Percentiles rank a stretch among this genome's conserved stretches.
Evolutionary conservation across 2,113 vertebrate genomes (phyloP).

Genomic region (Xenus cinereus): DNA sequence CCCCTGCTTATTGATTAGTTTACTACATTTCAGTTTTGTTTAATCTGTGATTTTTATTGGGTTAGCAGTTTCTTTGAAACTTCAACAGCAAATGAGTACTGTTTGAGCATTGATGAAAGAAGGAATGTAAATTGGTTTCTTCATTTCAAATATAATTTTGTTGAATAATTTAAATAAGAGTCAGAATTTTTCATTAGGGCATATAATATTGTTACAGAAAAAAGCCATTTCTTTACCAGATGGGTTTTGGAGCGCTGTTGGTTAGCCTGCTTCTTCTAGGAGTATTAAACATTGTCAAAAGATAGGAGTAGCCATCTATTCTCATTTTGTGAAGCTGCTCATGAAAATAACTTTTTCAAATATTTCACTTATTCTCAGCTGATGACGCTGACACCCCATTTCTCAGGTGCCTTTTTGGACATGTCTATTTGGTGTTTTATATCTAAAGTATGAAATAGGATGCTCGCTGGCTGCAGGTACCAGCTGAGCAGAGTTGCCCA

Average conservation of each 20-base stretch:
- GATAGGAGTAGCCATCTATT: not conserved
- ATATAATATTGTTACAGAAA: not conserved
- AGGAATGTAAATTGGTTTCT: not conserved
- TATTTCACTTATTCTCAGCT: not conserved
- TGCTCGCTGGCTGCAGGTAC: not conserved
- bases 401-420: not conserved
- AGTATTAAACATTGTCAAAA: not conserved
- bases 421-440: not conserved
- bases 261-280: not conserved
- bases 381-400: not conserved
- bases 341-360: not conserved
- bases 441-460: not conserved
- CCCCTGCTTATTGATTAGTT: not conserved
- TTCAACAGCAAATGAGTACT: not conserved
- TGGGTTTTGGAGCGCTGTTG: not conserved
- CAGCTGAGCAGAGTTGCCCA: not conserved
- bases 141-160: not conserved
- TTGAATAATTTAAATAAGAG: not conserved
- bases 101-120: not conserved
- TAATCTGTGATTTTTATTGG: not conserved
- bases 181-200: not conserved
- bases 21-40: not conserved
- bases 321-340: not conserved
- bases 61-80: not conserved
- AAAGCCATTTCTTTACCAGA: not conserved